These are phyloP conservation scores for Decapterus maruadsi DNA, from an alignment of 2,797 vertebrate genomes.

Conservation along the genomic window DNA sequence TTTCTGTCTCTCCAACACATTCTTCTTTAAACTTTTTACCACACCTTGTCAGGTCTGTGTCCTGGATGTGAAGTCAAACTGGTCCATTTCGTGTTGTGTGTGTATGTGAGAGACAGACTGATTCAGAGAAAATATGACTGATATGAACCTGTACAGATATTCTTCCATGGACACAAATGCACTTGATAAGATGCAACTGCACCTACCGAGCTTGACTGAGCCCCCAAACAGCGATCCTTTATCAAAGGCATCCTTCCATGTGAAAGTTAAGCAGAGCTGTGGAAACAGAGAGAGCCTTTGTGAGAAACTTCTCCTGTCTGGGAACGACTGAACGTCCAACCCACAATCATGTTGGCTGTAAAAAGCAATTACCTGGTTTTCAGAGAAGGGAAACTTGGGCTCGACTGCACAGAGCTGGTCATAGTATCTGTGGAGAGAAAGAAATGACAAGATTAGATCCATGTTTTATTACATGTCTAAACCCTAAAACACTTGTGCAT, in stretches of 20 bases:
- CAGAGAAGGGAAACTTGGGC: slow-evolving; percentile 97
- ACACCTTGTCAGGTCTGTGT: slow-evolving; percentile 36
- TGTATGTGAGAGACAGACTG: not conserved
- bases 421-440: slow-evolving; percentile 89
- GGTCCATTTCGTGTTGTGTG: not conserved
- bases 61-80: not conserved
- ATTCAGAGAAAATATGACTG: slow-evolving; percentile 17
- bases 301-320: slow-evolving; percentile 34
- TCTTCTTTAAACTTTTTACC: not conserved
- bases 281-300: slow-evolving; percentile 63
- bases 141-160: slow-evolving; percentile 4
- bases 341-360: slow-evolving; percentile 9
- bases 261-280: slow-evolving; percentile 97
- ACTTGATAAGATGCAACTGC: slow-evolving; percentile 2
- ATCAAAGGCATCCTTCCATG: slow-evolving; percentile 99
- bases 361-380: slow-evolving; percentile 90
- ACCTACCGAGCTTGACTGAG: slow-evolving; percentile 95
- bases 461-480: not conserved
- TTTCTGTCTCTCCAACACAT: not conserved
- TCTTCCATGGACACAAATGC: not conserved
- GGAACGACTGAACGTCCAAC: slow-evolving; percentile 1
- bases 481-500: not conserved
- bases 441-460: not conserved
- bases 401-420: slow-evolving; percentile 97
- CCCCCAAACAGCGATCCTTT: slow-evolving; percentile 99